Evolutionary conservation across 2,888 invertebrate genomes (phyloP), one percentile per base, ranked within the genome.

Genomic region (Acleris sparsana): DNA sequence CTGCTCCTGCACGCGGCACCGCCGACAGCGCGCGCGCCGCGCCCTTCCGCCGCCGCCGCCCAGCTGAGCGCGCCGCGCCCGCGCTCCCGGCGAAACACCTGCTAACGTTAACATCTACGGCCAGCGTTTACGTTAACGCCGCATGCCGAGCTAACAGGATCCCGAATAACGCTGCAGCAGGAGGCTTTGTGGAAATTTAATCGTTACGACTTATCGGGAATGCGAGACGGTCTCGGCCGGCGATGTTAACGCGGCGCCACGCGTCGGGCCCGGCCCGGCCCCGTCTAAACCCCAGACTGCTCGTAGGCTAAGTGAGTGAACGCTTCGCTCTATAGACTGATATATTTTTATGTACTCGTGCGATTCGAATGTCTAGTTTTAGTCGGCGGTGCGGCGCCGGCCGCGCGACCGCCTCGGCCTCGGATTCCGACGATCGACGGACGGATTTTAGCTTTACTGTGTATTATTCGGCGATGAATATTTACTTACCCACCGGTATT

Each of bases 1-100:
- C 86, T 95, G 95, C 85, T 91, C 92, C 69, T 94, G 95, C 84
- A 79, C 93, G 79, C 90, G 93, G 70, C 93, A 93, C 80, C 93
- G 93, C 64, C 93, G 93, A 74, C 92, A 92, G 78, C 89, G 89
- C 62, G 74, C 75, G 75, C 75, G 71, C 77, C 72, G 62, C 77
- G 70, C 71, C 72, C 67, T 17, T 69, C 79, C 77, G 63, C 72
- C 74, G 48, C 79, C 71, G 17, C 77, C 80, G 66, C 84, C 82
- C 70, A 85, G 86, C 82, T 87, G 87, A 86, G 82, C 85, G 72
- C 70, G 70, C 62, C 53, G 67, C 63, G 61, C 66, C 46, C 55
- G 53, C 49, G 25, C 46, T 43, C 55, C 44, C 61, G 16, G 48
- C 53, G 48, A 39, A 18, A 20, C 59, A 44, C 55, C 13, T 58